A percentile compares a stretch with the other conserved stretches of the same genome.
These are phyloP conservation scores for Synergus umbraculus DNA, from an alignment of 2,888 invertebrate species.

Conservation along the genomic window DNA sequence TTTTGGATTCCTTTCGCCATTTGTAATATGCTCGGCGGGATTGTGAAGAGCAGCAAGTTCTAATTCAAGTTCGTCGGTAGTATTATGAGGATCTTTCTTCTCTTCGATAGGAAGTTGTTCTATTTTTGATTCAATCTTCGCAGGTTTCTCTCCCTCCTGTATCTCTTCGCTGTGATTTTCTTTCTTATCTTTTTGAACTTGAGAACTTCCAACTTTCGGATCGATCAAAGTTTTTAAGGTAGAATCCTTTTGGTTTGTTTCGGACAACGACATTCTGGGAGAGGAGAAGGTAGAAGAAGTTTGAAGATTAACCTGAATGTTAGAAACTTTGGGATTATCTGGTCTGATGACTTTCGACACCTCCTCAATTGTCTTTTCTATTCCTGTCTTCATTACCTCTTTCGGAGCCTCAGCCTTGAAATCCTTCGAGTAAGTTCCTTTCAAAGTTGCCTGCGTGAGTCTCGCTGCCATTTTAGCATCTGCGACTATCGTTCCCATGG, in stretches of 20 bases:
- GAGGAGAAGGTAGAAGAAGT: not conserved
- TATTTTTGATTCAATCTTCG: slow-evolving; percentile 44
- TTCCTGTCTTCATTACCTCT: slow-evolving; percentile 43
- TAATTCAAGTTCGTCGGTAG: slow-evolving; percentile 76
- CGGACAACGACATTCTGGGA: not conserved
- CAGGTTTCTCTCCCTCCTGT: slow-evolving; percentile 45
- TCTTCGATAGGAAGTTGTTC: slow-evolving; percentile 59
- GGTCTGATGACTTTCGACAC: slow-evolving; percentile 43
- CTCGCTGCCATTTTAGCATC: slow-evolving; percentile 72
- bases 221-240: not conserved
- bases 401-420: slow-evolving; percentile 12
- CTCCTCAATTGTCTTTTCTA: slow-evolving; percentile 64
- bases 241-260: slow-evolving; percentile 38
- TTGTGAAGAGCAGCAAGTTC: slow-evolving; percentile 76
- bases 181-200: slow-evolving; percentile 45
- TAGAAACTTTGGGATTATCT: slow-evolving; percentile 44
- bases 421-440: slow-evolving; percentile 49
- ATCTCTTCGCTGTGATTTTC: slow-evolving; percentile 42
- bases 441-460: slow-evolving; percentile 64
- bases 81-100: slow-evolving; percentile 73
- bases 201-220: slow-evolving; percentile 38
- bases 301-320: slow-evolving; percentile 44
- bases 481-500: slow-evolving; percentile 67
- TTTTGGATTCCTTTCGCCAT: slow-evolving; percentile 62
- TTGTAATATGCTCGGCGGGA: slow-evolving; percentile 70